Percentiles rank a stretch among this genome's conserved stretches.
These are phyloP conservation scores for Creontiades dilutus DNA, from an alignment of 2,888 invertebrate genomes.

Conservation along the genomic window DNA sequence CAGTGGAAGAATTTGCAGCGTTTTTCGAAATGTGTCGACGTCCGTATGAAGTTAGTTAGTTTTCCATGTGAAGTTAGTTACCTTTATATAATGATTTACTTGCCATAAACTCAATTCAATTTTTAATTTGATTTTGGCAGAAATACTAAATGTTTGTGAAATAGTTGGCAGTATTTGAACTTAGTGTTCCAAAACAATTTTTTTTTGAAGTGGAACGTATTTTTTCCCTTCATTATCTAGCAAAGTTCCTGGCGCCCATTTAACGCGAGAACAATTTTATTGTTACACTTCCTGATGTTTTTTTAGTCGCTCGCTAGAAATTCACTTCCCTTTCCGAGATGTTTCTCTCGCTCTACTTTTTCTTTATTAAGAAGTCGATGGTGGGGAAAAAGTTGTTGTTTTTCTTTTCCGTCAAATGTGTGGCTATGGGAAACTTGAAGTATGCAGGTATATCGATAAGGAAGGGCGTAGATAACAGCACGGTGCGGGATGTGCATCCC, in stretches of 20 bases:
- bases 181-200: no score
- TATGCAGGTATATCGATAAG: conserved; percentile 12
- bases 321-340: neutral
- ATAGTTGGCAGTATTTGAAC: no score
- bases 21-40: no score
- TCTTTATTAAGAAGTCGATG: neutral
- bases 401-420: neutral
- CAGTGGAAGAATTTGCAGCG: no score
- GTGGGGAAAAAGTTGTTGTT: neutral
- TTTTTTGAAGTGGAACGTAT: no score
- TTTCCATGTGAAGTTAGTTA: no score
- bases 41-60: no score
- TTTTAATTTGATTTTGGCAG: no score
- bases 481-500: neutral
- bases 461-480: neutral
- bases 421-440: neutral
- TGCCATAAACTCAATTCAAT: no score
- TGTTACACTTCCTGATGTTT: neutral
- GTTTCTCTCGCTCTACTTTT: neutral
- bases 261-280: neutral
- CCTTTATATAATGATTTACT: no score
- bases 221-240: no score
- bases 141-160: no score
- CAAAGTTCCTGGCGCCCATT: neutral
- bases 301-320: neutral